Evolutionary conservation across 2,888 invertebrate genomes (phyloP), one percentile per base, ranked within the genome.

Genomic region (Lycophotia porphyrea): DNA sequence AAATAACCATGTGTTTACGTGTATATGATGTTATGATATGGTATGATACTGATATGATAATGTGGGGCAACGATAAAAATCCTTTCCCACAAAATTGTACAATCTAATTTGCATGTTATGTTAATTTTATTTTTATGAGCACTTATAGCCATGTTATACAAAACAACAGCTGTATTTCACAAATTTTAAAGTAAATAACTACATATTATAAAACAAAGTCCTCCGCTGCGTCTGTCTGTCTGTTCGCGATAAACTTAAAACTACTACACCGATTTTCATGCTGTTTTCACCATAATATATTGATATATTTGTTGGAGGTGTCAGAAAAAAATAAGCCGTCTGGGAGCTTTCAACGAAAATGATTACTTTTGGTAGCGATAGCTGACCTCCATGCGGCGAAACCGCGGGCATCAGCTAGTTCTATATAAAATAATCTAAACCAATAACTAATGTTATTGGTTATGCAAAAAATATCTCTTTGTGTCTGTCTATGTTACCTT

Each of bases 91-190:
- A 52, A 77, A 77, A 63, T 47, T 36, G 21, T 61, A 44, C 72
- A 63, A 47, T 76, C 27, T 80, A 80, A 76, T 77, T 80, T 77
- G 77, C 77, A 80, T 63, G 31, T 7, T 18, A 77, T 80, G 80
- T 34, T 34, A 63, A 77, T 80, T 77, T 77, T 71, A 63, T 80
- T 71, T 75, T 80, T 64, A 77, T 72, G 73, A 52, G 39, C n/a
- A 55, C 78, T 60, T 68, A 55, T 63, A 44, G 24, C 44, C 52
- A 24, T 80, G 36, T 47, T 71, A 80, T 72, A 71, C 9, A 44
- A 63, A 80, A 73, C 52, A 63, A 27, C 63, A 73, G 42, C 27
- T 71, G 73, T 52, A 61, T 60, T 65, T 81, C 47, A 52, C 52
- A n/a, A 80, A 34, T 61, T n/a, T 52, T 15, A n/a, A 70, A 31